A percentile compares a stretch with the other conserved stretches of the same genome.
These are phyloP conservation scores for Hydropsyche betteni DNA, from an alignment of 2,888 invertebrate genomes.

Conservation along the genomic window DNA sequence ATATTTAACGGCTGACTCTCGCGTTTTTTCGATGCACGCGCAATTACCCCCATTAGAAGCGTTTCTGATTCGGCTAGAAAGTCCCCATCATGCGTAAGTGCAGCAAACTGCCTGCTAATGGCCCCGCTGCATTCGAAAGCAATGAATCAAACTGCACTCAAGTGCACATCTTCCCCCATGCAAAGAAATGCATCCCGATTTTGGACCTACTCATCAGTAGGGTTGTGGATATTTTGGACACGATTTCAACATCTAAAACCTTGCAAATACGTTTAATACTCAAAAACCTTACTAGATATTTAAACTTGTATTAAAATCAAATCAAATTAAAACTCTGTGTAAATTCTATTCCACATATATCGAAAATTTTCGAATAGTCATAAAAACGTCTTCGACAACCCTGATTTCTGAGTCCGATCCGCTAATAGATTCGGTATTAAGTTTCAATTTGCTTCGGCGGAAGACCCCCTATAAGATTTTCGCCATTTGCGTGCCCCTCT, in stretches of 20 bases:
- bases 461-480: constrained; percentile 7
- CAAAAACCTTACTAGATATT: too few species aligned
- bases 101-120: constrained; percentile 49
- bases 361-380: too few species aligned
- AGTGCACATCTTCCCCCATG: constrained; percentile 50
- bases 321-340: too few species aligned
- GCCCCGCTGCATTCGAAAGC: constrained; percentile 50
- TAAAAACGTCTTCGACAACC: background rate
- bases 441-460: constrained; percentile 50
- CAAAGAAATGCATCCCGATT: constrained; percentile 46
- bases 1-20: too few species aligned
- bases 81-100: constrained; percentile 22
- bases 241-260: too few species aligned
- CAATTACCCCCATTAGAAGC: constrained; percentile 29
- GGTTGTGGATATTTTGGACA: background rate
- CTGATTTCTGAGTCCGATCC: constrained; percentile 37
- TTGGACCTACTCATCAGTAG: constrained; percentile 30
- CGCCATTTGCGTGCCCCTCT: constrained; percentile 39
- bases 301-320: too few species aligned
- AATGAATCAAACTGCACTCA: constrained; percentile 52
- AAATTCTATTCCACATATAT: too few species aligned
- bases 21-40: background rate
- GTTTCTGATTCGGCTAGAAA: background rate
- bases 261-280: too few species aligned
- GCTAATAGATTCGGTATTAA: constrained; percentile 53